Conservation (phyloP, 64 coral and sea anemone species). For the Stylophora pistillata region DNA sequence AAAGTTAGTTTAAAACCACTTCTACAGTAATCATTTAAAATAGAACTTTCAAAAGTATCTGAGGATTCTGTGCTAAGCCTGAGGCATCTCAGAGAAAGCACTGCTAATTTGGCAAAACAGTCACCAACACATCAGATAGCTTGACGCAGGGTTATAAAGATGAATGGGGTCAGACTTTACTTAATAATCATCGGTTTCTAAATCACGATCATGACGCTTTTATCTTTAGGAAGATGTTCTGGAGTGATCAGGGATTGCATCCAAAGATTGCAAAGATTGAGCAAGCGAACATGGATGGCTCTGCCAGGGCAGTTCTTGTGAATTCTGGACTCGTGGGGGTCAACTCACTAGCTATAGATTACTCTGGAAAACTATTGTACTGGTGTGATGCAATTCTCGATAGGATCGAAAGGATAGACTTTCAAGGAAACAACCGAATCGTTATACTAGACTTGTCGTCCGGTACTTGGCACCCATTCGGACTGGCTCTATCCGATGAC, state of each 20-base stretch:
- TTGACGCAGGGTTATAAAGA: too few species aligned
- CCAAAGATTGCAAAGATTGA: conserved; percentile 88
- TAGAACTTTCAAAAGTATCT: too few species aligned
- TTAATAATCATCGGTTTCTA: not conserved
- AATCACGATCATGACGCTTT: not conserved
- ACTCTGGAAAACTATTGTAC: conserved; percentile 48
- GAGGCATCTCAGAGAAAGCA: too few species aligned
- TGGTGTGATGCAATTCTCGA: conserved; percentile 71
- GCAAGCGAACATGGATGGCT: conserved; percentile 77
- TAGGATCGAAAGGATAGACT: conserved; percentile 65
- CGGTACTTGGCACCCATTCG: conserved; percentile 26
- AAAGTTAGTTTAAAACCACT: too few species aligned
- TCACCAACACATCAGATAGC: too few species aligned
- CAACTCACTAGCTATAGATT: conserved; percentile 72
- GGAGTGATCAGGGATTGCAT: conserved; percentile 69
- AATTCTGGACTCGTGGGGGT: conserved; percentile 45
- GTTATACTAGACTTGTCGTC: conserved; percentile 42
- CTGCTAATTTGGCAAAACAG: too few species aligned
- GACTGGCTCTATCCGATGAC: conserved; percentile 25
- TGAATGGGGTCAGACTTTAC: too few species aligned
- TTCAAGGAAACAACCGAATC: conserved; percentile 46
- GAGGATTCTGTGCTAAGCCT: too few species aligned
- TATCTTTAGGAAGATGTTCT: conserved; percentile 78
- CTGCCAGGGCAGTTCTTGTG: conserved; percentile 50
- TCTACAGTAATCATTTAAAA: too few species aligned